Evolutionary conservation across 2,888 invertebrate species (phyloP).

Genomic region (Sphecodes monilicornis): DNA sequence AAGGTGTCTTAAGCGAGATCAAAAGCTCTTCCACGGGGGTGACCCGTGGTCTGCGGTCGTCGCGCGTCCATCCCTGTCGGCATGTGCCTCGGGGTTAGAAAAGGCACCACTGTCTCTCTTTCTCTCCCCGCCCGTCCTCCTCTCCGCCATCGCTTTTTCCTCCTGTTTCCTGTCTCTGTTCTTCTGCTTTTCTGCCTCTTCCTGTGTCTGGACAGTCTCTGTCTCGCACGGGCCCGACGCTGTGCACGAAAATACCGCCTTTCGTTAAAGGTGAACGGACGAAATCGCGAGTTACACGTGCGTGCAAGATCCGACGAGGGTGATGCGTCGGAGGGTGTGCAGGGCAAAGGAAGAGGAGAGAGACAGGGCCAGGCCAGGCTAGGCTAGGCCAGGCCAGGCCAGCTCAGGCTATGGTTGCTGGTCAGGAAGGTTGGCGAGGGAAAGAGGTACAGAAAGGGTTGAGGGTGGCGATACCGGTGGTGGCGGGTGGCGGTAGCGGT

Average conservation of each 20-base stretch:
- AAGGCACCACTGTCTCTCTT: conserved; percentile 46
- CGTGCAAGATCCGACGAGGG: conserved; percentile 63
- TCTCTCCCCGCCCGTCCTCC: conserved; percentile 5
- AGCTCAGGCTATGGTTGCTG: conserved; percentile 34
- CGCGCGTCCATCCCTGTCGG: conserved; percentile 70
- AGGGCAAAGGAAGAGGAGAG: conserved; percentile 43
- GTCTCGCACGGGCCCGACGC: conserved; percentile 26
- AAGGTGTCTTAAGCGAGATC: conserved; percentile 73
- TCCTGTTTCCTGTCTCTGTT: conserved; percentile 13
- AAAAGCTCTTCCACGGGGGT: conserved; percentile 75
- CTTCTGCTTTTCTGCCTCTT: conserved; percentile 40
- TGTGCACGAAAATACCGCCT: conserved; percentile 68
- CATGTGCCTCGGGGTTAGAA: conserved; percentile 55
- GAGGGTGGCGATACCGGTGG: conserved; percentile 46
- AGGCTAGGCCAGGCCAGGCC: conserved; percentile 3
- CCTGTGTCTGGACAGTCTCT: conserved; percentile 35
- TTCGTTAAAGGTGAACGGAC: conserved; percentile 78
- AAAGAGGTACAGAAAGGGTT: conserved; percentile 57
- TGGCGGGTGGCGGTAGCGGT: not conserved
- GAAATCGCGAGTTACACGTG: conserved; percentile 74
- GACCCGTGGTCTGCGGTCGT: conserved; percentile 66
- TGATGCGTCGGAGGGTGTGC: conserved; percentile 59
- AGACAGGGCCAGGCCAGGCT: conserved; percentile 34
- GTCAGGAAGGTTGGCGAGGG: conserved; percentile 59
- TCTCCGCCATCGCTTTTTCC: not conserved